phyloP scores from a whole-genome alignment of 2,888 invertebrate genomes.

The Caenorhabditis afra region DNA sequence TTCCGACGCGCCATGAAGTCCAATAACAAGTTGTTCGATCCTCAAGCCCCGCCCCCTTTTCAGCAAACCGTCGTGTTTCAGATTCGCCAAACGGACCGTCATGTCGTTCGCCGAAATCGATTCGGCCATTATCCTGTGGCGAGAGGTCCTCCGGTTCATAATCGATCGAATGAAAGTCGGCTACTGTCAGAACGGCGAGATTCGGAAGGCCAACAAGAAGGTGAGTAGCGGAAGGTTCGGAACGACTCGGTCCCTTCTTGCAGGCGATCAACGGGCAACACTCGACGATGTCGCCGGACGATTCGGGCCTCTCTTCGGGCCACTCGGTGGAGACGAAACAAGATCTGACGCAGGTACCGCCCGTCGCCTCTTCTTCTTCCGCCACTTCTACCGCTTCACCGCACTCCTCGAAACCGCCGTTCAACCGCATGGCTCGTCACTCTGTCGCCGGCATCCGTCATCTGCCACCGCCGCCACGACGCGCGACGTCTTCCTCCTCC shows the following conservation, averaged over 20 bases:
- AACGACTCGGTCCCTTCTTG: too few relatives aligned
- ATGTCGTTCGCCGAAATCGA: conserved; percentile 68
- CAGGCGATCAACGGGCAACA: conserved; percentile 52
- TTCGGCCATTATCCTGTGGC: conserved; percentile 70
- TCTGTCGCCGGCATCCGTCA: conserved; percentile 23
- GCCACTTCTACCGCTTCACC: neutral
- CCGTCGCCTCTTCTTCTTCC: too few relatives aligned
- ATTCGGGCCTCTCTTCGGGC: conserved; percentile 8
- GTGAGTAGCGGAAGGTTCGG: too few relatives aligned
- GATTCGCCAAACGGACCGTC: conserved; percentile 53
- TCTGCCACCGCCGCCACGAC: neutral
- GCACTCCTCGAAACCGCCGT: neutral
- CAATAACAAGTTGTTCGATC: conserved; percentile 52
- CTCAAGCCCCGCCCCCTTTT: too few relatives aligned
- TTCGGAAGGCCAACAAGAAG: conserved; percentile 65
- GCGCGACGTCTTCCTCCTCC: neutral
- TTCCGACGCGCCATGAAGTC: conserved; percentile 69
- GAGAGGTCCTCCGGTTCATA: conserved; percentile 68
- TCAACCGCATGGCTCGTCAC: conserved; percentile 45
- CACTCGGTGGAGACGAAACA: conserved; percentile 49
- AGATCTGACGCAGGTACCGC: conserved; percentile 52
- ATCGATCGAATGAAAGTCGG: conserved; percentile 71
- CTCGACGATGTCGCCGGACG: conserved; percentile 26
- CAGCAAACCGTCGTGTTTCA: conserved; percentile 13
- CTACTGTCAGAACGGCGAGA: conserved; percentile 61